Conservation (phyloP, 2,113 vertebrate genomes). For the Pterophyllum scalare region DNA sequence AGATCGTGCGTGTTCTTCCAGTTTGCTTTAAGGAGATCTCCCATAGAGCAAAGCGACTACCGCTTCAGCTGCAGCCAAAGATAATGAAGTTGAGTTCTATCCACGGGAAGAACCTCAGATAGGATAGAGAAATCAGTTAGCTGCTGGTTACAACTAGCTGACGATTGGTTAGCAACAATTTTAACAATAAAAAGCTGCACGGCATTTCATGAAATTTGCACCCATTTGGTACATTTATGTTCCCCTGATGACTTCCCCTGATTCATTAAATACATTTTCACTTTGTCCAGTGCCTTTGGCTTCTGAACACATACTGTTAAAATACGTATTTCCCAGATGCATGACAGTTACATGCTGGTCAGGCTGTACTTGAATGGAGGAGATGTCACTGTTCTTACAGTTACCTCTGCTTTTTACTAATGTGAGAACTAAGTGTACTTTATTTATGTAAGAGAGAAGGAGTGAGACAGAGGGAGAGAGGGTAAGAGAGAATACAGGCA, state of each 20-base stretch:
- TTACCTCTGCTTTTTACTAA: background rate
- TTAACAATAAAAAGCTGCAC: background rate
- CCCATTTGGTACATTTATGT: background rate
- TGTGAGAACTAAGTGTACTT: background rate
- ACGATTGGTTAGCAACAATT: background rate
- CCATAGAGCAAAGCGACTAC: too few relatives aligned
- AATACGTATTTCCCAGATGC: background rate
- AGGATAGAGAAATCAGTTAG: background rate
- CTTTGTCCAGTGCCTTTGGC: background rate
- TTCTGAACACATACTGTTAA: background rate
- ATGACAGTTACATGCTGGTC: background rate
- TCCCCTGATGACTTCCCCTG: background rate
- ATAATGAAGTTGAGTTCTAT: background rate
- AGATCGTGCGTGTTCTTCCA: too few relatives aligned
- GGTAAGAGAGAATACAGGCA: slow-evolving; percentile 1
- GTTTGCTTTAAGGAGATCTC: background rate
- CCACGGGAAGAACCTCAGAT: background rate
- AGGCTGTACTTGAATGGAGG: background rate
- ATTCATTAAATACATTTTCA: background rate
- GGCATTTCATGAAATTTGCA: background rate
- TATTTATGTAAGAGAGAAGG: background rate
- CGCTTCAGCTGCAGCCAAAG: background rate
- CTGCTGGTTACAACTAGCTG: background rate
- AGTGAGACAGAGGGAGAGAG: slow-evolving; percentile 1
- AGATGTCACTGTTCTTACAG: background rate